Evolutionary conservation across 2,888 invertebrate species (phyloP).

Genomic region (Andrena trimmerana): DNA sequence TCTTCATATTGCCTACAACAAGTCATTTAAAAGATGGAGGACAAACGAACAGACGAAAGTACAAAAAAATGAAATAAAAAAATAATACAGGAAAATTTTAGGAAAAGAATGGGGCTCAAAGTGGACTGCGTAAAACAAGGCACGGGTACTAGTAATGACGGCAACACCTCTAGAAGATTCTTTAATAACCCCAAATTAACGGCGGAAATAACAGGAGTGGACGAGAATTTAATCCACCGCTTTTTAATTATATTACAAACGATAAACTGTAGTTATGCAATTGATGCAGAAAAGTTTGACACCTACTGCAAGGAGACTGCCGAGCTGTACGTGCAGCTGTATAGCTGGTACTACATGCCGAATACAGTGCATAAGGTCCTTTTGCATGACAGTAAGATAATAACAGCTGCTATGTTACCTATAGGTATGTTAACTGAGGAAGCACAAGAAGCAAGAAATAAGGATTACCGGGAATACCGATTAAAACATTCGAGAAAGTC

Average conservation of each 20-base stretch:
- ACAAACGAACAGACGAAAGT: constrained; percentile 3
- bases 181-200: no score
- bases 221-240: constrained; percentile 29
- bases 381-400: constrained; percentile 25
- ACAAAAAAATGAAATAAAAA: constrained; percentile 12
- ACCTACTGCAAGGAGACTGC: constrained; percentile 1
- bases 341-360: constrained; percentile 25
- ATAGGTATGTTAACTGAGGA: constrained; percentile 40
- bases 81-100: constrained; percentile 22
- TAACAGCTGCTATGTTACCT: constrained; percentile 20
- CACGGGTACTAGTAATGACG: constrained; percentile 23
- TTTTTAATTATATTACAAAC: constrained; percentile 31
- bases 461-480: constrained; percentile 9
- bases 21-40: constrained; percentile 16
- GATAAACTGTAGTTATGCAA: constrained; percentile 2
- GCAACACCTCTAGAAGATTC: constrained; percentile 22
- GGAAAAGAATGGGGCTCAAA: constrained; percentile 12
- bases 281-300: constrained; percentile 30
- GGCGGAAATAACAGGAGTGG: constrained; percentile 21
- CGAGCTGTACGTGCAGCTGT: constrained; percentile 17
- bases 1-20: constrained; percentile 30
- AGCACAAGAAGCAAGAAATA: constrained; percentile 19
- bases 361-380: constrained; percentile 31
- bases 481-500: constrained; percentile 1
- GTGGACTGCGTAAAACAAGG: constrained; percentile 28